Evolutionary conservation across 2,797 vertebrate genomes (phyloP).

Genomic region (Trachops cirrhosus): DNA sequence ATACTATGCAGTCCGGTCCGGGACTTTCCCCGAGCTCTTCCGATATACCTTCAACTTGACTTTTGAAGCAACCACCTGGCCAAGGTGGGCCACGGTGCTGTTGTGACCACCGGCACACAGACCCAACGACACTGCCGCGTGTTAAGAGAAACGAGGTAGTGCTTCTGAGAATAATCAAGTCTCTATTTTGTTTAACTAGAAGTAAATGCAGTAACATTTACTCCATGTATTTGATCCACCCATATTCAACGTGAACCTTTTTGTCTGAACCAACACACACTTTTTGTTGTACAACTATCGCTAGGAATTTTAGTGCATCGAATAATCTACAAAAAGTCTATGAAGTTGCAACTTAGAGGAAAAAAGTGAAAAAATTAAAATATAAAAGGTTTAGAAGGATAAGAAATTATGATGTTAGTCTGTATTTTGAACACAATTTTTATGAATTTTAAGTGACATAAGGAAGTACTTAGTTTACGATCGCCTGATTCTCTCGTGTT

Average conservation of each 20-base stretch:
- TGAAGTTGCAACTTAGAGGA: neutral
- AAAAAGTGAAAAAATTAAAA: neutral
- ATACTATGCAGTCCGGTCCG: neutral
- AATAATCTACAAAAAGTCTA: neutral
- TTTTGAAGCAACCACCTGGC: neutral
- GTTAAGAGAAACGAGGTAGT: neutral
- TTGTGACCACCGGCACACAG: neutral
- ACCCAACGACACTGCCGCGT: neutral
- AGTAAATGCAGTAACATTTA: neutral
- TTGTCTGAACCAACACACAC: neutral
- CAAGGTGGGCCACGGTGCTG: neutral
- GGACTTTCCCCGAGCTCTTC: neutral
- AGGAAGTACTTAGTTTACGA: neutral
- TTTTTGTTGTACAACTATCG: neutral
- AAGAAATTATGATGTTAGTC: neutral
- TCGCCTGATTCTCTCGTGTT: neutral
- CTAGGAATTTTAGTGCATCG: neutral
- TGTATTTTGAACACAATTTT: neutral
- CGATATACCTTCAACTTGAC: neutral
- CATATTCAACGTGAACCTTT: neutral
- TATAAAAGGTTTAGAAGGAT: neutral
- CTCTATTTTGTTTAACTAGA: neutral
- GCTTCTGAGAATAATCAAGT: neutral
- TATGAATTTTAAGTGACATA: neutral
- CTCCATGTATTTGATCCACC: neutral